Evolutionary conservation across 1,140 invertebrate genomes (phyloP).

Genomic region (Drosophila grimshawi): DNA sequence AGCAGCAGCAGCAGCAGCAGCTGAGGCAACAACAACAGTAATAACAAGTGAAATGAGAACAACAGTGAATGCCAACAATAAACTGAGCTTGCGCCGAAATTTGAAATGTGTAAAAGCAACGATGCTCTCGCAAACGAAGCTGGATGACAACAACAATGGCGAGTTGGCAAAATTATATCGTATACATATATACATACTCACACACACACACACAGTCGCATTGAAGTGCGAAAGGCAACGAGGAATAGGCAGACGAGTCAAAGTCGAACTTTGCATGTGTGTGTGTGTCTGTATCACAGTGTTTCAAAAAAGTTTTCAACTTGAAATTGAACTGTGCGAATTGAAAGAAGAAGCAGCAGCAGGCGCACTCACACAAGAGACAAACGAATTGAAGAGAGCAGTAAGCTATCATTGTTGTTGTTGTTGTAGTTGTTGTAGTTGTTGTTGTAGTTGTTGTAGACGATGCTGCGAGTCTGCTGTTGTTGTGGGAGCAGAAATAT

Average conservation of each 20-base stretch:
- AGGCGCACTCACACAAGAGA: constrained; percentile 20
- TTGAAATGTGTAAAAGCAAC: constrained; percentile 52
- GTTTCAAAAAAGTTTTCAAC: constrained; percentile 66
- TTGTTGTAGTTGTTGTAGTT: constrained; percentile 24
- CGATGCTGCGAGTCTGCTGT: constrained; percentile 14
- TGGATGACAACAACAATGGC: constrained; percentile 55
- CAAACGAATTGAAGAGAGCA: constrained; percentile 75
- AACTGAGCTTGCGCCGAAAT: constrained; percentile 78
- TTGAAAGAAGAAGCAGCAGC: constrained; percentile 63
- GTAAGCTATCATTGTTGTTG: constrained; percentile 40
- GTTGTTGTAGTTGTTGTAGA: constrained; percentile 9
- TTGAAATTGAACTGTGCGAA: constrained; percentile 77
- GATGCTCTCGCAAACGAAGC: constrained; percentile 41
- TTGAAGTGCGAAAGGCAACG: constrained; percentile 47
- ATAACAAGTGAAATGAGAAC: constrained; percentile 25
- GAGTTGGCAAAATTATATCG: constrained; percentile 55
- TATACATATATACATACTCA: constrained; percentile 38
- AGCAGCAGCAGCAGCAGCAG: constrained; percentile 36
- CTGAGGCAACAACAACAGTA: constrained; percentile 53
- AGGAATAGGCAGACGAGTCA: constrained; percentile 39
- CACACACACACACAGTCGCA: constrained; percentile 36
- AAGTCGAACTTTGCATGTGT: constrained; percentile 48
- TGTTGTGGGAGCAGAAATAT: constrained; percentile 78
- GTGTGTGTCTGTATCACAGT: constrained; percentile 39
- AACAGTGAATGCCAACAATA: constrained; percentile 68